A percentile compares a stretch with the other conserved stretches of the same genome.
Conservation (phyloP, 1,140 invertebrate species). For the Coelopa frigida region DNA sequence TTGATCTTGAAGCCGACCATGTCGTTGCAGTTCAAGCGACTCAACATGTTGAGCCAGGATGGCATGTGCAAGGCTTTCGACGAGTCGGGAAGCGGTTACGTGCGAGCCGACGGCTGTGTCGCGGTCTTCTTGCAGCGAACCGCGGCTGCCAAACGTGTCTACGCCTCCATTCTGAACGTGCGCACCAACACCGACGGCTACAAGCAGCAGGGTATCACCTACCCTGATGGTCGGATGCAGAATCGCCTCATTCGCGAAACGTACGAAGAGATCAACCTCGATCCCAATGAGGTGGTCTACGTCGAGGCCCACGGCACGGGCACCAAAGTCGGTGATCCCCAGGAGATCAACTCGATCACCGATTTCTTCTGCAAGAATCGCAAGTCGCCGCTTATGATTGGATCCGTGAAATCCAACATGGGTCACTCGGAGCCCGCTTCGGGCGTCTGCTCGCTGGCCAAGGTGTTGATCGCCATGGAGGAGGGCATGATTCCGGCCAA, state of each 20-base stretch:
- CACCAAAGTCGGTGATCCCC: constrained; percentile 89
- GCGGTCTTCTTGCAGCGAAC: constrained; percentile 75
- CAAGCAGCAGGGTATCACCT: constrained; percentile 87
- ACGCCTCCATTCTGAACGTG: constrained; percentile 78
- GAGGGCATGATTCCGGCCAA: constrained; percentile 78
- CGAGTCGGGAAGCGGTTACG: constrained; percentile 82
- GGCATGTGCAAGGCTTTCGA: constrained; percentile 93
- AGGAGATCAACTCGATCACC: constrained; percentile 90
- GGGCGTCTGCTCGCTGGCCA: constrained; percentile 81
- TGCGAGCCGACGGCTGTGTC: constrained; percentile 80
- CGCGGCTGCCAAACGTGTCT: constrained; percentile 66
- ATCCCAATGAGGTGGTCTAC: constrained; percentile 74
- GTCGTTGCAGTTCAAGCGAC: constrained; percentile 86
- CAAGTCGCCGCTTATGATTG: constrained; percentile 73
- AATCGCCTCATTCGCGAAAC: constrained; percentile 77
- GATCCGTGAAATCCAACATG: constrained; percentile 97
- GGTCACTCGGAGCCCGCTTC: constrained; percentile 94
- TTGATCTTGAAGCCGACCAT: constrained; percentile 78
- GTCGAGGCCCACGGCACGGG: constrained; percentile 96
- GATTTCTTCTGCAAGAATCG: constrained; percentile 86
- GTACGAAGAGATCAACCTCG: constrained; percentile 73
- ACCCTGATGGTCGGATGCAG: constrained; percentile 80
- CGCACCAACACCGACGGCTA: constrained; percentile 85
- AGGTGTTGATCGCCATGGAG: constrained; percentile 89
- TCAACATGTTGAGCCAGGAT: constrained; percentile 84